Base-by-base conservation (phyloP, 2,113 vertebrate species). In the Eclectus roratus region DNA sequence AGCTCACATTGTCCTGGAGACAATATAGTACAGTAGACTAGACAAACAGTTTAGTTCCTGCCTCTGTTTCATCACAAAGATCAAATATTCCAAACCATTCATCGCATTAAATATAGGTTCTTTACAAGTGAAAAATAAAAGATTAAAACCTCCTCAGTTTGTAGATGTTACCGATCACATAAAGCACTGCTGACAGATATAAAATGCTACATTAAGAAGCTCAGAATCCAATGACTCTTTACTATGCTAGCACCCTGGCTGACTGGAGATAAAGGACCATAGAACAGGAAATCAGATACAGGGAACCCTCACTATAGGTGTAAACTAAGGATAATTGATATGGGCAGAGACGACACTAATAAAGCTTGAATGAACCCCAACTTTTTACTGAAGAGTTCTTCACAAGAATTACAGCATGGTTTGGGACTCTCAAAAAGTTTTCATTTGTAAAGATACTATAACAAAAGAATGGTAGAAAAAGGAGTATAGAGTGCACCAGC, bases 31-130 rank as follows among this genome's bases (percentile, higher is more conserved):
- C 66, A 53, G 29, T 15, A 65, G 46, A 47, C 43, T n/a, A 80
- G 85, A 77, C 25, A 89, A 85, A 70, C 5, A 91, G 50, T 66
- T 94, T 33, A 92, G 58, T 53, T 69, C 77, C 63, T 93, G 79
- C 41, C 74, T 78, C 63, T n/a, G 58, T 56, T 89, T 88, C 90
- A 73, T 21, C 58, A 69, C 80, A 63, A 93, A 88, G 41, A 73
- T 79, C 56, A 92, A 90, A 77, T 21, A 74, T 13, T 70, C 46
- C 71, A 50, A 93, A 83, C 29, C 18, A 83, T 69, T 83, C 66
- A 74, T 66, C 56, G 35, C 50, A 68, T 18, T 80, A 39, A 47
- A 69, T 52, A 49, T 7, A 28, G 33, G 17, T 31, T 83, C 25
- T 66, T 37, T 79, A 70, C 24, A 69, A 76, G 2, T 5, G 27